Evolutionary conservation across 2,888 invertebrate species (phyloP).

Genomic region (Lithophane leautieri): DNA sequence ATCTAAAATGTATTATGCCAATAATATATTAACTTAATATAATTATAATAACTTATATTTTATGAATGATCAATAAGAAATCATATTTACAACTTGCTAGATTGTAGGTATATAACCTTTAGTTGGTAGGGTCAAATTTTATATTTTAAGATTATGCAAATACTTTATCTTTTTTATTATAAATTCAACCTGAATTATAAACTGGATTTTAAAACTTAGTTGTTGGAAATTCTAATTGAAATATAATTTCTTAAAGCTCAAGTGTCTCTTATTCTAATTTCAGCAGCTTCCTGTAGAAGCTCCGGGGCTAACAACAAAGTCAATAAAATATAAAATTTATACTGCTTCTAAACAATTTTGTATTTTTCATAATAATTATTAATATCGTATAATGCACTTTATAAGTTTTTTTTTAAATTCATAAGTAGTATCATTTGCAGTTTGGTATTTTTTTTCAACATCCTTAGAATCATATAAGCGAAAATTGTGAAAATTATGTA

Average conservation of each 20-base stretch:
- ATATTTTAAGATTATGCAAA: background rate
- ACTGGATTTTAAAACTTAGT: background rate
- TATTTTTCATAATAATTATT: slow-evolving; percentile 8
- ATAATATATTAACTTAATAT: slow-evolving; percentile 65
- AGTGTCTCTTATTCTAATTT: slow-evolving; percentile 38
- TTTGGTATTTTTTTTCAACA: background rate
- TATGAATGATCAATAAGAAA: slow-evolving; percentile 54
- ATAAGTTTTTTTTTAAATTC: slow-evolving; percentile 4
- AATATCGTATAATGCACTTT: slow-evolving; percentile 32
- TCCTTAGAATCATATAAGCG: background rate
- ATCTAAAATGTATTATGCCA: slow-evolving; percentile 72
- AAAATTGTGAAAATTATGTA: background rate
- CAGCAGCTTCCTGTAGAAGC: slow-evolving; percentile 71
- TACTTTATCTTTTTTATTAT: background rate
- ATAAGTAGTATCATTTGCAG: background rate
- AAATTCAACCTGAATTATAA: slow-evolving; percentile 7
- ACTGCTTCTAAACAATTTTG: slow-evolving; percentile 27
- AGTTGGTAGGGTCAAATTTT: background rate
- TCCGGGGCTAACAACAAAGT: slow-evolving; percentile 65
- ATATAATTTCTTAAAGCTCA: slow-evolving; percentile 59
- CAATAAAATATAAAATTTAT: slow-evolving; percentile 28
- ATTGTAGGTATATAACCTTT: background rate
- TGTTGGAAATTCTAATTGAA: slow-evolving; percentile 25
- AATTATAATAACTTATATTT: slow-evolving; percentile 47
- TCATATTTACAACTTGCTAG: slow-evolving; percentile 48